A percentile compares a stretch with the other conserved stretches of the same genome.
phyloP scores from a whole-genome alignment of 1,140 invertebrate species.

The Drosophila murphyi region DNA sequence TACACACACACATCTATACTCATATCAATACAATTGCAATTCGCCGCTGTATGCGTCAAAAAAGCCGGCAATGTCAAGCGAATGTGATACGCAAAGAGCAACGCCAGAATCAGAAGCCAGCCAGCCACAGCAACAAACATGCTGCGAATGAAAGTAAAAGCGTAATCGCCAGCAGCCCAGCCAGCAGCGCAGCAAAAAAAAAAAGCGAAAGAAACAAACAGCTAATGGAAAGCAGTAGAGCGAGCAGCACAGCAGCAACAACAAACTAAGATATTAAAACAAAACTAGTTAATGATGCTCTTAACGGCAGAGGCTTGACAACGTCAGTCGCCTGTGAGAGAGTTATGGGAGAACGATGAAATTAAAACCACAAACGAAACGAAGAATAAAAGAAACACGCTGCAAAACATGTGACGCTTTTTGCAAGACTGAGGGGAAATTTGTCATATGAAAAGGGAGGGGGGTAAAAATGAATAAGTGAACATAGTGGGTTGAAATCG shows the following conservation, averaged over 20 bases:
- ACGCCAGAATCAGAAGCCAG: slow-evolving; percentile 48
- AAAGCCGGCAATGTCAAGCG: slow-evolving; percentile 74
- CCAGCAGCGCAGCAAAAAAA: not conserved
- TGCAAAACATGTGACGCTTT: slow-evolving; percentile 13
- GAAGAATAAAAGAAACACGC: not conserved
- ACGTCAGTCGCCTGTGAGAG: not conserved
- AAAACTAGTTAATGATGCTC: slow-evolving; percentile 46
- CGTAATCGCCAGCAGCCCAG: slow-evolving; percentile 30
- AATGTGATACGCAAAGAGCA: slow-evolving; percentile 45
- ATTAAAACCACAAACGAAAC: slow-evolving; percentile 15
- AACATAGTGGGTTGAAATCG: not conserved
- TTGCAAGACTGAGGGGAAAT: not conserved
- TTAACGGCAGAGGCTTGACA: slow-evolving; percentile 24
- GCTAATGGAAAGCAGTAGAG: slow-evolving; percentile 3
- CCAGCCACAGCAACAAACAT: slow-evolving; percentile 46
- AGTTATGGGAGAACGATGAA: not conserved
- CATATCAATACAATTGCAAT: slow-evolving; percentile 17
- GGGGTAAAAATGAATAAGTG: not conserved
- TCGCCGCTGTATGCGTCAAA: slow-evolving; percentile 64
- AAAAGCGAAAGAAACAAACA: slow-evolving; percentile 39
- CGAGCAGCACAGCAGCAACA: slow-evolving; percentile 21
- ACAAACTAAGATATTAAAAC: slow-evolving; percentile 44
- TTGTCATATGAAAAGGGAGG: not conserved
- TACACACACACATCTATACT: not conserved
- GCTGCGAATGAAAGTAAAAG: slow-evolving; percentile 76